These are phyloP conservation scores for Yponomeuta sedellus DNA, from an alignment of 2,888 invertebrate genomes.

Conservation along the genomic window DNA sequence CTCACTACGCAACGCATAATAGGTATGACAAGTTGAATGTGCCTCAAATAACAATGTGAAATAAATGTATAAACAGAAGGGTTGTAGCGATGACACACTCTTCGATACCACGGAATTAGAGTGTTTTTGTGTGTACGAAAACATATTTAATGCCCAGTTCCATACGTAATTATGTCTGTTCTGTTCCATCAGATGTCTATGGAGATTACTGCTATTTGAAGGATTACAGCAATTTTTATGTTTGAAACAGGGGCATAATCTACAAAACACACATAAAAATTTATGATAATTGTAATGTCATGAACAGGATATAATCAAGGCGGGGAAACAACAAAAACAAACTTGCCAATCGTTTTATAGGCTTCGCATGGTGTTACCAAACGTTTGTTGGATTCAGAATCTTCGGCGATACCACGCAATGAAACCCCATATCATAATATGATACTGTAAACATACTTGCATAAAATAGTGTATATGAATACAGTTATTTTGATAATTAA, in stretches of 20 bases:
- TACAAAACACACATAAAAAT: background rate
- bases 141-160: background rate
- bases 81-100: background rate
- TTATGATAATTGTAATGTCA: background rate
- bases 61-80: background rate
- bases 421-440: background rate
- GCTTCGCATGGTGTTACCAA: background rate
- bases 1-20: background rate
- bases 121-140: background rate
- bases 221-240: too few relatives aligned
- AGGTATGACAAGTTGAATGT: background rate
- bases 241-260: background rate
- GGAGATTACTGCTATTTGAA: too few relatives aligned
- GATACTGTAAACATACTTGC: background rate
- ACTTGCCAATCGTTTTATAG: background rate
- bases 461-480: slow-evolving; percentile 5
- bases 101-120: background rate
- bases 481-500: background rate
- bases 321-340: background rate
- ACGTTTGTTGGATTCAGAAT: background rate
- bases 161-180: too few relatives aligned
- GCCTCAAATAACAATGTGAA: background rate
- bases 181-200: too few relatives aligned
- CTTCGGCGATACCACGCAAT: background rate
- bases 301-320: background rate